Base-by-base conservation (phyloP, 2,797 vertebrate species). In the Characodon lateralis region DNA sequence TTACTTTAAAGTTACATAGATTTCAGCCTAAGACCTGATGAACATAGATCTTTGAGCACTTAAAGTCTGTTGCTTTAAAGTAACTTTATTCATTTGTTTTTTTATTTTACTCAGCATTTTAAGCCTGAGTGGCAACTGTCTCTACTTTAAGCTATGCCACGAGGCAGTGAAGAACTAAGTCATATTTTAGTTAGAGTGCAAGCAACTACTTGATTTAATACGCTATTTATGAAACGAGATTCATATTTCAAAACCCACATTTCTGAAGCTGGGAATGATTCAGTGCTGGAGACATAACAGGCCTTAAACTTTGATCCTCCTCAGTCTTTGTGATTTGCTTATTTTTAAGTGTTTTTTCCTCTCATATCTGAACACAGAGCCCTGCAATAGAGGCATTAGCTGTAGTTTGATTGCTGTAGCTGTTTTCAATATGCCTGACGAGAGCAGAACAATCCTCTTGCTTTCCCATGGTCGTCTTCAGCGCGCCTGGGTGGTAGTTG, bases 291-390 rank as follows among this genome's bases (percentile, higher is more conserved):
- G 73, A 63, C 89, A 83, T 79, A 72, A 83, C 83, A 2, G 69
- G 41, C 85, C 77, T 77, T 73, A 81, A 87, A 87, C 89, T 93
- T 94, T 95, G 87, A 94, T 95, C 93, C 89, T 89, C 77, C 85
- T 89, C 89, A 89, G 91, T 89, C 93, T 94, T 92, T 93, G 81
- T 28, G 68, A 80, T 70, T 89, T 78, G 55, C 70, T 66, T 85
- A n/a, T 68, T 68, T 43, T 68, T 41, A 3, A 43, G 39, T 24
- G 80, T 78, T 71, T 73, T 74, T 87, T 61, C 80, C 74, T 10
- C 0, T 68, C 8, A n/a, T n/a, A 6, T 83, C 87, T 88, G 79
- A 85, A 86, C 89, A 79, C 87, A 84, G 87, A 74, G 16, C 18
- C 70, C 88, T 81, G 22, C 83, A 89, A 87, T 76, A 53, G 82